Base-by-base conservation (phyloP, 1,140 invertebrate species). In the Leptopilina clavipes region DNA sequence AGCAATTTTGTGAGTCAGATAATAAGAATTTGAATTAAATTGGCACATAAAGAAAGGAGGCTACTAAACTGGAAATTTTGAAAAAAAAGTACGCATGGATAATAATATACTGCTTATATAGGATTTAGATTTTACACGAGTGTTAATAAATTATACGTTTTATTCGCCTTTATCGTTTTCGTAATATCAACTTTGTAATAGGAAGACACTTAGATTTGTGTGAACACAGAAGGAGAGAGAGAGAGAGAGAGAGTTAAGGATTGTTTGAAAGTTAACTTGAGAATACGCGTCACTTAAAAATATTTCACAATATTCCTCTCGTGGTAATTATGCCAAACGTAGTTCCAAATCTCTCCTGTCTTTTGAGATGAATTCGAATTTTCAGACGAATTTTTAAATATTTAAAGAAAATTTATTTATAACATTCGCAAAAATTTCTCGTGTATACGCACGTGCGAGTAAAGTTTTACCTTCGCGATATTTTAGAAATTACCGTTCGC, bases 171-270 rank as follows among this genome's bases (percentile, higher is more conserved):
- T 65, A 65, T 65, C 25, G 12, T 11, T 65, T 22, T 65, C 25
- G 59, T 12, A 65, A 65, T 65, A 65, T 65, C 59, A 19, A 31
- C 19, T 37, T 65, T 65, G 59, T n/a, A 65, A 65, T 65, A 31
- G 59, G 59, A 65, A 65, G 59, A 65, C 19, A 65, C 59, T 65
- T 31, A 22, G 14, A 8, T n/a, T 19, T 54, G 52, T 31, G 25
- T 31, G 25, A 31, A 31, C 5, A 31, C 1, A 31, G 25, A 18
- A 11, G n/a, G 10, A 6, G 59, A 37, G 25, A 14, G 59, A 31
- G 59, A 31, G 59, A 6, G 3, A n/a, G 59, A 65, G n/a, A 31
- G 14, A 31, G n/a, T 65, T n/a, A 0, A 65, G 22, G 14, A 31
- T 14, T 65, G 25, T 65, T 10, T 65, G 12, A 31, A 65, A 54